Base-by-base conservation (phyloP, 2,797 vertebrate genomes). In the Gallirallus australis region DNA sequence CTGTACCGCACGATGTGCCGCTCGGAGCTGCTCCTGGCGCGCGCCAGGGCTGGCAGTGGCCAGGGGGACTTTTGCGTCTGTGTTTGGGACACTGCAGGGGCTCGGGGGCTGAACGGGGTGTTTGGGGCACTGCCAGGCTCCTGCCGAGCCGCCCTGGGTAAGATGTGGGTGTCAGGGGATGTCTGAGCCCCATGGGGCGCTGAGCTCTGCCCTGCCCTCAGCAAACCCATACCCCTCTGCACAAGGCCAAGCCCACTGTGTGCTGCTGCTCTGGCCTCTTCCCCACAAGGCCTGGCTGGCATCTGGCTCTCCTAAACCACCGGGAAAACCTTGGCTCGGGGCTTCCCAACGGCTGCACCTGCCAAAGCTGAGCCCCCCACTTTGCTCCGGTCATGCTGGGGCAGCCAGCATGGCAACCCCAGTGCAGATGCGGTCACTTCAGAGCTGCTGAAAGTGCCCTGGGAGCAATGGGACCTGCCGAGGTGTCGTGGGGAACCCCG, bases 161-260 rank as follows among this genome's bases (percentile, higher is more conserved):
- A 35, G 66, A 64, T 0, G 2, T 42, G 70, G 25, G 15, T 31
- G 45, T 28, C 1, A 1, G 15, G 31, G 18, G 4, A 12, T 20
- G 15, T 19, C n/a, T 0, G 1, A 73, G 42, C 11, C n/a, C 42
- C 31, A n/a, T 1, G 0, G 33, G 27, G 42, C 3, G 9, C 47
- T 9, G 18, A 77, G 42, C 42, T 24, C 35, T 56, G 54, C 24
- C 27, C 39, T 37, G 50, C 27, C 23, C 11, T 0, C 72, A 56
- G 50, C 11, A n/a, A 47, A 28, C 28, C 60, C 8, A 4, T 5
- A 15, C 7, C 31, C 15, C n/a, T n/a, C 19, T 0, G 0, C 56
- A 65, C 2, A 1, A 59, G 9, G 24, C 53, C 0, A 0, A 60
- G 52, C 60, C 37, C 19, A 45, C 9, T 6, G 37, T 4, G 42